Evolutionary conservation across 1,140 invertebrate species (phyloP), one percentile per base, ranked within the genome.

Genomic region (Andricus grossulariae): DNA sequence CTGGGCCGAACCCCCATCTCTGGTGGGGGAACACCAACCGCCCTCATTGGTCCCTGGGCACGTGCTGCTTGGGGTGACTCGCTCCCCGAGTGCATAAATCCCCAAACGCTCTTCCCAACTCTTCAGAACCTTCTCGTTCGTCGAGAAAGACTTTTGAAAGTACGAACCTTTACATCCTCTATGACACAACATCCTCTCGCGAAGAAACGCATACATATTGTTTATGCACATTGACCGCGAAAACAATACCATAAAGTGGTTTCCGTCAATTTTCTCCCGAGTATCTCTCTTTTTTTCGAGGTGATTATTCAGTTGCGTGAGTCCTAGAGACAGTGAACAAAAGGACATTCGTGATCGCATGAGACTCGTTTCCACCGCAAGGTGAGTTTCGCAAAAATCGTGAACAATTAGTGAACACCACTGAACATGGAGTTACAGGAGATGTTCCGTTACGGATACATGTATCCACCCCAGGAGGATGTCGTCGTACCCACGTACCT

Each of bases 381-480:
- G 39, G 39, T 45, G 39, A 45, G 2, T 11, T 45, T 45, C 39
- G 39, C 39, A 45, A 45, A 45, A 45, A 45, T 45, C 39, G 39
- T 45, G 39, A 45, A 45, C 39, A 45, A 45, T 45, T 45, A 45
- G 39, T 45, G 39, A 45, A 45, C 39, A 45, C 39, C 7, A 45
- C 39, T 8, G 39, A 45, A 13, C 11, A 89, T 90, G 90, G 89
- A 92, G 55, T 83, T 90, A 16, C 90, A 91, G 72, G 90, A 90
- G 50, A 90, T 91, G 89, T 91, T 92, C 74, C 89, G 90, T 50
- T 91, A 90, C 72, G 89, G 89, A 77, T 91, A 91, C 82, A 86
- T 89, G 86, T 90, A 86, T n/a, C 87, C 89, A 54, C 84, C 89
- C 1, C 86, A 88, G 19, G 89, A 90, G 11, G 87, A 90, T 76